These are phyloP conservation scores for Nesidiocoris tenuis DNA, from an alignment of 2,888 invertebrate species.

Conservation along the genomic window DNA sequence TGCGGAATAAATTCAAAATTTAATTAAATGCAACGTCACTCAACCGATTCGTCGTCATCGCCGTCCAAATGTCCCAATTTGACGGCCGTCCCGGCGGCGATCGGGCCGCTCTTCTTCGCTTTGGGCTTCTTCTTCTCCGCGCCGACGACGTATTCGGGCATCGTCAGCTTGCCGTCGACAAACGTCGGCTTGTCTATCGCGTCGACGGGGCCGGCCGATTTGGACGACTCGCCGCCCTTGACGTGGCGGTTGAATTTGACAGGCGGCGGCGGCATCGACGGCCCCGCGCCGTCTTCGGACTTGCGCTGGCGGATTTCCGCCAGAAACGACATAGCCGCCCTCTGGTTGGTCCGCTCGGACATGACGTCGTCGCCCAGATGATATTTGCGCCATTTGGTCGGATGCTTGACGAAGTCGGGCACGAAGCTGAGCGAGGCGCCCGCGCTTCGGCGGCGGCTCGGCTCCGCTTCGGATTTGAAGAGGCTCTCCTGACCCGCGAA, in stretches of 20 bases:
- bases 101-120: conserved; percentile 3
- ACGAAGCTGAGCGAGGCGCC: conserved; percentile 49
- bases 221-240: conserved; percentile 27
- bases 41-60: conserved; percentile 31
- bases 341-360: conserved; percentile 74
- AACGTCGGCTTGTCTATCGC: conserved; percentile 56
- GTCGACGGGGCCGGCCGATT: conserved; percentile 29
- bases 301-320: conserved; percentile 42
- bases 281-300: conserved; percentile 4
- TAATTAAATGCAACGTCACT: too few species aligned
- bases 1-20: too few species aligned
- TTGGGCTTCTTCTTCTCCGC: conserved; percentile 54
- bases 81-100: conserved; percentile 22
- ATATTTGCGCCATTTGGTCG: conserved; percentile 80
- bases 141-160: conserved; percentile 83
- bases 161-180: conserved; percentile 68
- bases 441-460: conserved; percentile 55
- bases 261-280: conserved; percentile 6
- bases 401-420: conserved; percentile 66
- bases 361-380: conserved; percentile 79
- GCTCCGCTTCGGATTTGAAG: conserved; percentile 68
- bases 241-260: conserved; percentile 44
- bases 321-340: conserved; percentile 75
- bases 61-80: conserved; percentile 38
- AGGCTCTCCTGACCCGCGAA: conserved; percentile 75